phyloP scores from a whole-genome alignment of 2,113 vertebrate genomes.

The Poicephalus meyeri region DNA sequence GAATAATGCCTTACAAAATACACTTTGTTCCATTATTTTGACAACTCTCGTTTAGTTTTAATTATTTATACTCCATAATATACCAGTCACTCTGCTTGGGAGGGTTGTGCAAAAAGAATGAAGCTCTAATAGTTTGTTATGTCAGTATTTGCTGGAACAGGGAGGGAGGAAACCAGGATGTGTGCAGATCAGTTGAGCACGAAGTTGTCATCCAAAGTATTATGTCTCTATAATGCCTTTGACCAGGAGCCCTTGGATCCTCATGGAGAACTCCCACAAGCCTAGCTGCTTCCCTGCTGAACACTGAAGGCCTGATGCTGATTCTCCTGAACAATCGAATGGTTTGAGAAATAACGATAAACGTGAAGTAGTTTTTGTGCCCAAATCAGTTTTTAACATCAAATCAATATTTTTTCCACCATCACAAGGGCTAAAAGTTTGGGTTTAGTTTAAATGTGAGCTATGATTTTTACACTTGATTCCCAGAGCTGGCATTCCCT shows the following conservation, averaged over 20 bases:
- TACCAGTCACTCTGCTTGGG: not conserved
- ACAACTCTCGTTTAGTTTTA: constrained; percentile 42
- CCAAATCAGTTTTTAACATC: not conserved
- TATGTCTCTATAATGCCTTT: not conserved
- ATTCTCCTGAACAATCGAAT: not conserved
- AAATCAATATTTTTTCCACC: not conserved
- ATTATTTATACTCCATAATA: constrained; percentile 40
- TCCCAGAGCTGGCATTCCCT: not conserved
- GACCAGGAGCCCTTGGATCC: not conserved
- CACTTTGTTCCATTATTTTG: constrained; percentile 64
- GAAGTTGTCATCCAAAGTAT: not conserved
- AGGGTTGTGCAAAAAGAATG: not conserved
- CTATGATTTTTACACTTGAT: not conserved
- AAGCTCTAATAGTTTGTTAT: not conserved
- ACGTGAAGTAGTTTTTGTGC: not conserved
- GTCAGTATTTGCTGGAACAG: not conserved
- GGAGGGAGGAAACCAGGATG: not conserved
- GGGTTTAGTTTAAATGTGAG: constrained; percentile 5
- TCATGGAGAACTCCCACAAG: not conserved
- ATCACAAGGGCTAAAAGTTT: not conserved
- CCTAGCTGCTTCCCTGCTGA: accelerated
- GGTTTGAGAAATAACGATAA: not conserved
- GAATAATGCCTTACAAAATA: constrained; percentile 55
- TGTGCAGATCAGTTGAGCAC: not conserved
- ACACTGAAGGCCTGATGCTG: not conserved